A percentile compares a stretch with the other conserved stretches of the same genome.
Conservation (phyloP, 30 jellyfish, hydroid and myxozoan genomes). For the Mastigias papua region DNA sequence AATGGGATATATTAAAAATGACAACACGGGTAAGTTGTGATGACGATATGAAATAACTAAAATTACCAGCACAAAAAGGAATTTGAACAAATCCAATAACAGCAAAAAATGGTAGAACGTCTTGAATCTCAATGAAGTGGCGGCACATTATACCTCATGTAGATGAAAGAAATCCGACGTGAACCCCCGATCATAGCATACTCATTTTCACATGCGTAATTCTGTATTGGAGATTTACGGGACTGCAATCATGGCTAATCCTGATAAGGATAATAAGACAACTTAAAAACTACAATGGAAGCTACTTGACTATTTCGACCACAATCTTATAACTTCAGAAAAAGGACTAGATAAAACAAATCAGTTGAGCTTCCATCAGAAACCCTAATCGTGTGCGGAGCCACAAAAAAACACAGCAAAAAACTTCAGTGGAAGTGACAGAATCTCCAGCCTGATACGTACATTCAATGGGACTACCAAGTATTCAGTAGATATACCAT, state of each 20-base stretch:
- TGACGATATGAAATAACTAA: constrained; percentile 4
- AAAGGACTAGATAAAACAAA: not conserved
- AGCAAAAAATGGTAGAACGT: constrained; percentile 8
- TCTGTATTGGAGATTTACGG: constrained; percentile 19
- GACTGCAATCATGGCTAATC: constrained; percentile 17
- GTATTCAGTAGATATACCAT: no score
- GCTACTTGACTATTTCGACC: constrained; percentile 11
- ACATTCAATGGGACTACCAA: no score
- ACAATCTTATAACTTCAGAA: constrained; percentile 7
- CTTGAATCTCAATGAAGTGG: constrained; percentile 16
- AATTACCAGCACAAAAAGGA: not conserved
- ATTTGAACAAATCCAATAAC: constrained; percentile 7
- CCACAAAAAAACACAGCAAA: no score
- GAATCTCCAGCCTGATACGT: no score
- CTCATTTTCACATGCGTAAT: constrained; percentile 18
- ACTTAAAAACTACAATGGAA: not conserved
- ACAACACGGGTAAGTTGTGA: not conserved
- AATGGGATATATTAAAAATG: not conserved
- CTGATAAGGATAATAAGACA: constrained; percentile 21
- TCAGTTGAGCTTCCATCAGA: not conserved
- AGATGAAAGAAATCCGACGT: constrained; percentile 60
- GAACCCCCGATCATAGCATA: constrained; percentile 37
- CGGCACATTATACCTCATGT: constrained; percentile 17
- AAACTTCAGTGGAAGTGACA: no score
- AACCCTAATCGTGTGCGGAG: not conserved